Evolutionary conservation across 2,888 invertebrate genomes (phyloP), one percentile per base, ranked within the genome.

Genomic region (Podabrus alpinus): DNA sequence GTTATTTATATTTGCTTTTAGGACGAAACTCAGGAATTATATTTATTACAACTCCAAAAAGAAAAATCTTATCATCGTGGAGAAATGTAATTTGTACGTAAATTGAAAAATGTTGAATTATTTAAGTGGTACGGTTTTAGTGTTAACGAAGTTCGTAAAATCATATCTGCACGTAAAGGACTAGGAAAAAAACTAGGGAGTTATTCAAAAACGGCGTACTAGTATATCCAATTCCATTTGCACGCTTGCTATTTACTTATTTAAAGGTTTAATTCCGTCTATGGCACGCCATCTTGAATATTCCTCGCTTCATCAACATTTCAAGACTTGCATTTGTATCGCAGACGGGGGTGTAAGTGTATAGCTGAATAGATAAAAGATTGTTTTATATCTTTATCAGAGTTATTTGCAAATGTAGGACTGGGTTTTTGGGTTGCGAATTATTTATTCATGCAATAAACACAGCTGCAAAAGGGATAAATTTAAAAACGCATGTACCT

Each of bases 251-350:
- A 72, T 79, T 84, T 83, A 84, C 79, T 84, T 84, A 84, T 84
- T 84, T 83, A 84, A 71, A 77, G 79, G 80, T 84, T 83, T 84
- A 84, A 84, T 84, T 83, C 82, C 81, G 81, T 80, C 81, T 82
- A 83, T 81, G 81, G 82, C 79, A 75, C 79, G 79, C 75, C 80
- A 80, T 80, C 82, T 83, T 81, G 81, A 78, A 80, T 80, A 79
- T 82, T 81, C 81, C 80, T 77, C 79, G 75, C 73, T 80, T 84
- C 83, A 84, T 84, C 81, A 84, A 84, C 82, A 83, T 84, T 84
- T 84, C 82, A 84, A 77, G 81, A 80, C 74, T 70, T 72, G 78
- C 77, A 78, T 76, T 78, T 77, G 67, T 72, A 76, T 74, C 70
- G 19, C 66, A 69, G 72, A 71, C 73, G 69, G 70, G 45, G 67